Conservation (phyloP, 2,888 invertebrate species). For the Syritta pipiens region DNA sequence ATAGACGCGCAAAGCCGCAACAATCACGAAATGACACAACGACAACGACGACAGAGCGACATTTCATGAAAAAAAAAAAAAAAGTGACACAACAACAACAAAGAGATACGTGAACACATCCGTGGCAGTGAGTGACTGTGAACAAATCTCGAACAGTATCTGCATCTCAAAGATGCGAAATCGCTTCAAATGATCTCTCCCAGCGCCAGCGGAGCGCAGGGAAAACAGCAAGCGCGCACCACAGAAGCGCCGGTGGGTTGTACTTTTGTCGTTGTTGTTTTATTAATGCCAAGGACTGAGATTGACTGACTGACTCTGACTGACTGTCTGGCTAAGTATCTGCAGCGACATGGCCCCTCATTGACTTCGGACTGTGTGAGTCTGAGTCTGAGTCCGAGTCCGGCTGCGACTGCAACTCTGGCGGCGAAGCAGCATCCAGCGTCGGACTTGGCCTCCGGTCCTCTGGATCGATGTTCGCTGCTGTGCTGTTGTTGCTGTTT, state of each 20-base stretch:
- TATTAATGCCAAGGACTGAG: constrained; percentile 57
- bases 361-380: constrained; percentile 27
- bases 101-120: constrained; percentile 43
- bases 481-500: constrained; percentile 6
- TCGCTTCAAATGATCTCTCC: constrained; percentile 22
- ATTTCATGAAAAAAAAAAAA: not conserved
- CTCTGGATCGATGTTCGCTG: constrained; percentile 10
- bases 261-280: not conserved
- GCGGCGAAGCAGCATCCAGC: no score
- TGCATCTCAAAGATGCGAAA: constrained; percentile 49
- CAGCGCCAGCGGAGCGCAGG: constrained; percentile 6
- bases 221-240: constrained; percentile 22
- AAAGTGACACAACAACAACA: not conserved
- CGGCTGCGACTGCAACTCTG: no score
- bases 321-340: constrained; percentile 43
- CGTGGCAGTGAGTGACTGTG: constrained; percentile 34
- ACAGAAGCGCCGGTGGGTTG: constrained; percentile 28
- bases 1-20: no score
- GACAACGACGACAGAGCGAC: not conserved
- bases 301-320: no score
- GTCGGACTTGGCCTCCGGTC: constrained; percentile 25
- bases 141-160: constrained; percentile 49
- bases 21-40: constrained; percentile 36
- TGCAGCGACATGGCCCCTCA: constrained; percentile 24
- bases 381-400: no score